Evolutionary conservation across 1,140 invertebrate species (phyloP), one percentile per base, ranked within the genome.

Genomic region (Oncopodura yosiiana): DNA sequence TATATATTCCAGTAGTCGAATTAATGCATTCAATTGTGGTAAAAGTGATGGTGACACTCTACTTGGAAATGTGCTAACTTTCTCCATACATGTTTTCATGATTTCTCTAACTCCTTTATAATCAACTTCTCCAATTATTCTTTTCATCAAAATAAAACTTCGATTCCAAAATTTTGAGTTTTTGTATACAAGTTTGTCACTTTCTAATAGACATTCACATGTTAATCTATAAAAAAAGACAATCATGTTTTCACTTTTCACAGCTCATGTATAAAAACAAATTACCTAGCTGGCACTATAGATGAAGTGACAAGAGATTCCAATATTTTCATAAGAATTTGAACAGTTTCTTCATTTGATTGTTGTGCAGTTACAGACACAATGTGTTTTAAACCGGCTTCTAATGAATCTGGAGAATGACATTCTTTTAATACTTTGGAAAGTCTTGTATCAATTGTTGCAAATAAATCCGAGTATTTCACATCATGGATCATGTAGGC

Each of bases 51-150:
- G 78, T 66, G 87, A 83, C 38, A 90, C 71, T 64, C 78, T 77
- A 1, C 78, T 69, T 6, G 88, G 87, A 56, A 94, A 75, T 41
- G 77, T 78, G 56, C 83, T 79, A 1, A 87, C 83, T 74, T 91
- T 94, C 66, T 95, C 90, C 66, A 88, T 78, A 62, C 86, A 90
- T 11, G 78, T 79, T 81, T 90, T 91, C 85, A 92, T 87, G 34
- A 92, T 86, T 75, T 89, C 87, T 62, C 88, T 72, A 1, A 92
- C 87, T 41, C 87, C 91, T 75, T 96, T 97, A 68, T 97, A 97
- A 70, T 94, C 89, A 11, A 95, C 92, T 53, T 85, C 82, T 32
- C 82, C 81, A 67, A 96, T 86, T 53, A 94, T 84, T 66, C 80
- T 82, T 62, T 83, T 78, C 37, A 96, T 84, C 3, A 95, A 73